phyloP scores from a whole-genome alignment of 2,797 vertebrate species.

The Discoglossus pictus region DNA sequence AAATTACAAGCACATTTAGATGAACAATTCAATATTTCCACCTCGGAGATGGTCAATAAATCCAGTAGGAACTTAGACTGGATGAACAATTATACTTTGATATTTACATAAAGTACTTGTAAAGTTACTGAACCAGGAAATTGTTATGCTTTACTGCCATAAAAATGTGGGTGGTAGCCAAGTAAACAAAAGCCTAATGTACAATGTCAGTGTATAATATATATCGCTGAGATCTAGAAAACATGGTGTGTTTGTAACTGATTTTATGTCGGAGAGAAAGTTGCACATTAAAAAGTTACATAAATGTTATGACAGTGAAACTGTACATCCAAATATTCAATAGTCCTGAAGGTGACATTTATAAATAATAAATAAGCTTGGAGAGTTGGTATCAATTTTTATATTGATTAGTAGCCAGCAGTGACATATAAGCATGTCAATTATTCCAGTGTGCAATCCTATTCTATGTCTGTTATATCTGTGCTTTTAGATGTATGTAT shows the following conservation, averaged over 20 bases:
- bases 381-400: conserved; percentile 2
- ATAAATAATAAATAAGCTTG: conserved; percentile 16
- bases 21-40: conserved; percentile 13
- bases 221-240: background rate
- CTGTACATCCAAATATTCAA: background rate
- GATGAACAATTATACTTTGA: conserved; percentile 1
- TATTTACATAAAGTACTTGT: conserved; percentile 12
- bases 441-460: no score
- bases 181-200: background rate
- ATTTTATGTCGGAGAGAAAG: no score
- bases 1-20: conserved; percentile 6
- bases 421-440: background rate
- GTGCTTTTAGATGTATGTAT: no score
- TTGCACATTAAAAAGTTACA: no score
- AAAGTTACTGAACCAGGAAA: conserved; percentile 10
- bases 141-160: conserved; percentile 6
- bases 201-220: conserved; percentile 1
- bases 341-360: conserved; percentile 13
- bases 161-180: background rate
- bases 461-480: no score
- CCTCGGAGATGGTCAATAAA: background rate
- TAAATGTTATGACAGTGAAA: background rate
- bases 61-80: conserved; percentile 1
- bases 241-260: no score
- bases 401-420: conserved; percentile 14